These are phyloP conservation scores for Malacoctenus gilli DNA, from an alignment of 2,797 vertebrate species.

Conservation along the genomic window DNA sequence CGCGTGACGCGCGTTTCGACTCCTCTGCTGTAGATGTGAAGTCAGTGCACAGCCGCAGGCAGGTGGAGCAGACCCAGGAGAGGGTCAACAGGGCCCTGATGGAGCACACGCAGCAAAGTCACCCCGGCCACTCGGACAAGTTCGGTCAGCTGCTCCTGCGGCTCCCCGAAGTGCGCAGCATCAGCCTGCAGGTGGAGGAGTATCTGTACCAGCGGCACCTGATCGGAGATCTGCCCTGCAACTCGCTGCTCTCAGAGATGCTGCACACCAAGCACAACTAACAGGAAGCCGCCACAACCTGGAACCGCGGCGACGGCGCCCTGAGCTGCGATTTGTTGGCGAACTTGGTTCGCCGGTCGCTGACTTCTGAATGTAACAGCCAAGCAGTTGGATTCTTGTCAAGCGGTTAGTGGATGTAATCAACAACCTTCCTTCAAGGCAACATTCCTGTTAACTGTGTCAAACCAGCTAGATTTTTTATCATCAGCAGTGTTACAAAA, in stretches of 20 bases:
- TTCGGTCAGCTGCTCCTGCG: conserved; percentile 85
- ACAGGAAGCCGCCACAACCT: conserved; percentile 22
- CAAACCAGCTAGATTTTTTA: background rate
- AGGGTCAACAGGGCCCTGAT: conserved; percentile 83
- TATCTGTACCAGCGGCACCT: conserved; percentile 87
- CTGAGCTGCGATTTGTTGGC: no score
- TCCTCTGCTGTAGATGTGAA: conserved; percentile 79
- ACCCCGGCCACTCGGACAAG: conserved; percentile 82
- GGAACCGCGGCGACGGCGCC: no score
- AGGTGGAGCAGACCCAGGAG: conserved; percentile 84
- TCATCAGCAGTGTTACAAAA: conserved; percentile 59
- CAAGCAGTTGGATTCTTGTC: background rate
- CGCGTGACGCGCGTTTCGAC: conserved; percentile 1
- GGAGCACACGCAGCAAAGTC: conserved; percentile 80
- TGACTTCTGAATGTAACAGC: background rate
- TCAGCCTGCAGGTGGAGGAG: conserved; percentile 85
- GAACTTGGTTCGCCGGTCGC: no score
- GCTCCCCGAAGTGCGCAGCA: conserved; percentile 85
- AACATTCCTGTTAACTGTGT: background rate
- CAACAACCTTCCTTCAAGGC: conserved; percentile 1
- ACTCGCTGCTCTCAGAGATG: conserved; percentile 86
- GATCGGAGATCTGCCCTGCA: conserved; percentile 85
- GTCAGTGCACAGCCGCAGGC: conserved; percentile 76
- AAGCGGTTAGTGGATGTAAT: background rate
- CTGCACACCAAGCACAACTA: conserved; percentile 83